These are phyloP conservation scores for Malurus cyaneus DNA, from an alignment of 2,113 vertebrate genomes.

Conservation along the genomic window DNA sequence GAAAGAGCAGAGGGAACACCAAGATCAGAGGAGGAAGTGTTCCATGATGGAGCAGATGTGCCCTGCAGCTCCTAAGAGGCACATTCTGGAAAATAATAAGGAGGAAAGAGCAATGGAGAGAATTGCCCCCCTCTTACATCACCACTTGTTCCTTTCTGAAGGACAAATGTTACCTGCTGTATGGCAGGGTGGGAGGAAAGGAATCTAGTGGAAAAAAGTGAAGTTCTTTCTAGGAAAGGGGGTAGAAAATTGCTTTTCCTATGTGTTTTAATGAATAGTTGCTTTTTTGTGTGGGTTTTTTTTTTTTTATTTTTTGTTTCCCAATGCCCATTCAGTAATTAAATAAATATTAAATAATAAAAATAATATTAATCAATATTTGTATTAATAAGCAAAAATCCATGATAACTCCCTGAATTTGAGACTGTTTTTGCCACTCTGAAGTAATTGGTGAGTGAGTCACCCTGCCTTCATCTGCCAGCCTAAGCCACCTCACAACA, in stretches of 20 bases:
- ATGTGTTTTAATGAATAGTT: neutral
- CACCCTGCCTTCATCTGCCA: neutral
- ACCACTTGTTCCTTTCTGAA: neutral
- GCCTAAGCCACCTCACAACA: neutral
- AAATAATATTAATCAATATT: neutral
- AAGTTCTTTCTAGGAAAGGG: fast-evolving
- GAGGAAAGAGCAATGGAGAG: too few species aligned
- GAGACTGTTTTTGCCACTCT: neutral
- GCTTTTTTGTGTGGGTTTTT: neutral
- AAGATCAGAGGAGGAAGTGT: neutral
- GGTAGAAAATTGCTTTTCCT: neutral
- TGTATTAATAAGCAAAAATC: neutral
- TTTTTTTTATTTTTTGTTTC: neutral
- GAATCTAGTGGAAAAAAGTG: neutral
- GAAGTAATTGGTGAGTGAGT: neutral
- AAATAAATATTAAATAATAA: neutral
- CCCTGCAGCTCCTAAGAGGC: neutral
- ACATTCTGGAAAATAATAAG: neutral
- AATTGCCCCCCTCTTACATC: too few species aligned
- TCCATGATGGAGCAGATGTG: neutral
- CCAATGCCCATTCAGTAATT: neutral
- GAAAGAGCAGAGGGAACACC: neutral
- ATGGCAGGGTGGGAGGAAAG: neutral
- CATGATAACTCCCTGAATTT: neutral
- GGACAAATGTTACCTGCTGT: neutral